phyloP scores from a whole-genome alignment of 64 coral and sea anemone species.

The Dendrophyllia cribrosa region DNA sequence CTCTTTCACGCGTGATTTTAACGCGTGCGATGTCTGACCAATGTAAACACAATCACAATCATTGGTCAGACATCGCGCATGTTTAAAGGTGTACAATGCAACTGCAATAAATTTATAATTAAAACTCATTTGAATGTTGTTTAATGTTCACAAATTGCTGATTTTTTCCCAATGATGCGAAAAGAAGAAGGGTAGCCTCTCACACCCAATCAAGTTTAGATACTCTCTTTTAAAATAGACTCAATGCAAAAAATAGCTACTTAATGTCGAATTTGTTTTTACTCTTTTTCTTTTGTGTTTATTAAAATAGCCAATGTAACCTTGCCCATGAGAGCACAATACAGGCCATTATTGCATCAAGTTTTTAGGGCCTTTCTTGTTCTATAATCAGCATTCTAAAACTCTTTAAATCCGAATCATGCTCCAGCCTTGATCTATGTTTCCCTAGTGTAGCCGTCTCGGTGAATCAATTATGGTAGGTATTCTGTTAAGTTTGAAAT shows the following conservation, averaged over 20 bases:
- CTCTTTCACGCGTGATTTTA: no score
- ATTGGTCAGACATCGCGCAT: no score
- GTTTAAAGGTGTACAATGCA: neutral
- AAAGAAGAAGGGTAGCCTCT: neutral
- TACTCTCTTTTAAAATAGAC: neutral
- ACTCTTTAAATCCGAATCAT: neutral
- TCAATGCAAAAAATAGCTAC: neutral
- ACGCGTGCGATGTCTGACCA: no score
- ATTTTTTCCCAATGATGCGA: neutral
- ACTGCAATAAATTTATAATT: conserved; percentile 2
- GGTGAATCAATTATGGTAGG: neutral
- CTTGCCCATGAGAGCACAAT: neutral
- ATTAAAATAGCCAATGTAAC: neutral
- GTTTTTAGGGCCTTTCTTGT: neutral
- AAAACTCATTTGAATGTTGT: neutral
- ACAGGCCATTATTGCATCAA: neutral
- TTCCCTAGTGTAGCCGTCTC: neutral
- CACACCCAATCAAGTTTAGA: neutral
- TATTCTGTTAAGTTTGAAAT: neutral
- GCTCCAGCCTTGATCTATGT: neutral
- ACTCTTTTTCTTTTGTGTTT: neutral
- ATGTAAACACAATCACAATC: no score
- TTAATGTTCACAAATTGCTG: neutral
- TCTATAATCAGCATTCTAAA: neutral
- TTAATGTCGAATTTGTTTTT: neutral